phyloP scores from a whole-genome alignment of 2,797 vertebrate genomes.

The Acrossocheilus wenchowensis region DNA sequence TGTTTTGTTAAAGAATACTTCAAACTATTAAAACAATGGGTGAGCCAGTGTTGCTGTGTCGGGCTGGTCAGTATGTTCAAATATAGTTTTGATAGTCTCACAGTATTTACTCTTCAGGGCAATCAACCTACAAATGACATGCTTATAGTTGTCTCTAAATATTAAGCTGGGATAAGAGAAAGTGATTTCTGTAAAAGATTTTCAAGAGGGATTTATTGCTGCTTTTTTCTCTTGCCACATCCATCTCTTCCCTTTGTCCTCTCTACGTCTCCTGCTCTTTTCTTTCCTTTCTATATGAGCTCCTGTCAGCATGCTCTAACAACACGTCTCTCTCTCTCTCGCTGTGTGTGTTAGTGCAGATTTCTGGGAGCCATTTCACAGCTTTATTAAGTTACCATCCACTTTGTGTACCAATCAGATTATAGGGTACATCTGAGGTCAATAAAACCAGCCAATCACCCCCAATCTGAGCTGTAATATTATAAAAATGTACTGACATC shows the following conservation, averaged over 20 bases:
- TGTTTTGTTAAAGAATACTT: not conserved
- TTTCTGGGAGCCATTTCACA: conserved; percentile 49
- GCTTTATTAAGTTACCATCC: conserved; percentile 66
- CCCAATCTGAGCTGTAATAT: conserved; percentile 52
- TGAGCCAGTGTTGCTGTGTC: not conserved
- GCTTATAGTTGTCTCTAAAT: not conserved
- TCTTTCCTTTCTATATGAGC: not conserved
- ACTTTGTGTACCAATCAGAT: conserved; percentile 68
- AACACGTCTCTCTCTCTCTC: not conserved
- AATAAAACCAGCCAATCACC: conserved; percentile 55
- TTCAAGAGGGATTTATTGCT: not conserved
- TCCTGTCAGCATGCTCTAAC: conserved; percentile 13
- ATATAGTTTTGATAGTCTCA: not conserved
- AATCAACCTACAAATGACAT: not conserved
- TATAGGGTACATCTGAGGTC: conserved; percentile 63
- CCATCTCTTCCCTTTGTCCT: not conserved
- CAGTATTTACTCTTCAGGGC: not conserved
- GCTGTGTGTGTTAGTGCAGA: conserved; percentile 1
- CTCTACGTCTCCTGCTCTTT: not conserved
- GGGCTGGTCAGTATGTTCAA: not conserved
- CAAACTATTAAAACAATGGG: not conserved
- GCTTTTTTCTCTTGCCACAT: not conserved
- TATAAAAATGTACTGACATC: conserved; percentile 59
- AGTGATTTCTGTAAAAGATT: not conserved
- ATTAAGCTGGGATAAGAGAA: not conserved